These are phyloP conservation scores for Lepeophtheirus nordmannii DNA, from an alignment of 2,888 invertebrate genomes.

Conservation along the genomic window DNA sequence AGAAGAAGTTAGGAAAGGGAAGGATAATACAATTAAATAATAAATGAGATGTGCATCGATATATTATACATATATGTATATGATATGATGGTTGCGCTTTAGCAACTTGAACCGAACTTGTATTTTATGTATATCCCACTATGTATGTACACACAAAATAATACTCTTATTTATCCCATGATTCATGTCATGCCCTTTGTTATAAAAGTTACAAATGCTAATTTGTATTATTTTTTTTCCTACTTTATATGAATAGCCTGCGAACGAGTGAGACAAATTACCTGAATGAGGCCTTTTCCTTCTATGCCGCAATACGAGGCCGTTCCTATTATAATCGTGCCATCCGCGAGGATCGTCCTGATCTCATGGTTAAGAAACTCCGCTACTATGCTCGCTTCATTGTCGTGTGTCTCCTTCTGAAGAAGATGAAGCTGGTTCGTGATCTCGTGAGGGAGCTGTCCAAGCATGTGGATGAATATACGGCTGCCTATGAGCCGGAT, in stretches of 20 bases:
- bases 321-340: slow-evolving; percentile 86
- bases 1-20: too few species aligned
- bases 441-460: slow-evolving; percentile 80
- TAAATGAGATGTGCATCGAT: too few species aligned
- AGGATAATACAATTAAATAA: too few species aligned
- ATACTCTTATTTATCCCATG: too few species aligned
- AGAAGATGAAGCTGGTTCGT: slow-evolving; percentile 78
- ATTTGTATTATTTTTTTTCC: too few species aligned
- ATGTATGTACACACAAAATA: too few species aligned
- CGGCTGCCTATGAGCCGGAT: slow-evolving; percentile 86
- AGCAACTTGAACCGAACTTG: too few species aligned
- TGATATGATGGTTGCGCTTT: too few species aligned
- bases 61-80: too few species aligned
- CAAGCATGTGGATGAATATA: slow-evolving; percentile 85
- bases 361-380: slow-evolving; percentile 90
- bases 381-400: slow-evolving; percentile 87
- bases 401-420: slow-evolving; percentile 79
- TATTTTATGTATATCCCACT: too few species aligned
- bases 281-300: slow-evolving; percentile 85
- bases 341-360: slow-evolving; percentile 75
- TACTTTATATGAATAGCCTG: slow-evolving; percentile 44
- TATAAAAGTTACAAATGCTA: too few species aligned
- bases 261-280: slow-evolving; percentile 92
- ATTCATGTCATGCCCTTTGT: too few species aligned
- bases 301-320: slow-evolving; percentile 85